Conservation (phyloP, 2,888 invertebrate genomes). For the Plagodis pulveraria region DNA sequence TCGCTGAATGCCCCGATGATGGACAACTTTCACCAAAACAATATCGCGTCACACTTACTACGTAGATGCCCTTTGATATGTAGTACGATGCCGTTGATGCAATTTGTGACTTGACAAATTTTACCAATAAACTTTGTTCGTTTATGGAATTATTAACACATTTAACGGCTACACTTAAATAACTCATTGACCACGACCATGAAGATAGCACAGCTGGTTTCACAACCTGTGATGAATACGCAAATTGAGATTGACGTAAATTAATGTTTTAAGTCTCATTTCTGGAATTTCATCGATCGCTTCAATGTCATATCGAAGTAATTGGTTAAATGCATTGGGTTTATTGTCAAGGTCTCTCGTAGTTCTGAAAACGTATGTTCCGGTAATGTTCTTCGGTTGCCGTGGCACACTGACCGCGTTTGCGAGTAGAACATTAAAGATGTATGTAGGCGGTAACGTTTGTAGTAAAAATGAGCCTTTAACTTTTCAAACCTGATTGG, state of each 20-base stretch:
- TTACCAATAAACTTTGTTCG: conserved; percentile 1
- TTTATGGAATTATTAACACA: conserved; percentile 19
- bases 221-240: conserved; percentile 25
- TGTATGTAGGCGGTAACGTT: conserved; percentile 65
- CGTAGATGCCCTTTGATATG: conserved; percentile 49
- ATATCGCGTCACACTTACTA: conserved; percentile 47
- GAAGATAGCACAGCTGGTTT: conserved; percentile 26
- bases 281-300: conserved; percentile 11
- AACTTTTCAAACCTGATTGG: conserved; percentile 36
- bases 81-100: conserved; percentile 23
- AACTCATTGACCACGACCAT: conserved; percentile 33
- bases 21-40: conserved; percentile 79
- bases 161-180: conserved; percentile 25
- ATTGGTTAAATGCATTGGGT: conserved; percentile 32
- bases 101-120: conserved; percentile 18
- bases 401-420: conserved; percentile 81
- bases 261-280: conserved; percentile 13
- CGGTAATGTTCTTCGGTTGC: conserved; percentile 70
- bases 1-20: conserved; percentile 57
- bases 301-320: conserved; percentile 26
- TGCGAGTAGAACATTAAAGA: conserved; percentile 61
- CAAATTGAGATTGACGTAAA: conserved; percentile 25
- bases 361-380: conserved; percentile 55
- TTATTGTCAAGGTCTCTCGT: conserved; percentile 57
- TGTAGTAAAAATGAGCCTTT: conserved; percentile 49